Evolutionary conservation across 2,797 vertebrate species (phyloP).

Genomic region (Erethizon dorsatum): DNA sequence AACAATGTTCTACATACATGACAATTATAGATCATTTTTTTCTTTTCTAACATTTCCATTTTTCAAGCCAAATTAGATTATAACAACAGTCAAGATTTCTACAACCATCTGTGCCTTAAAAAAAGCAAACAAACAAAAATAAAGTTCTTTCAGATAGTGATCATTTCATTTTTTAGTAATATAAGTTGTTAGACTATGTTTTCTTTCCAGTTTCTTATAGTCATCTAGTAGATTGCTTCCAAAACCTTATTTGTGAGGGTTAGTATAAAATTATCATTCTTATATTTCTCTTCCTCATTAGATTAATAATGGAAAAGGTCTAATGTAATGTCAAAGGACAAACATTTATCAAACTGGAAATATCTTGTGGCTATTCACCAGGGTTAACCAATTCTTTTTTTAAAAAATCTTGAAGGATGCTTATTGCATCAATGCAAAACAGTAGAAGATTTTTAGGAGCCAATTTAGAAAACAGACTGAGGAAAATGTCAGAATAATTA

Average conservation of each 20-base stretch:
- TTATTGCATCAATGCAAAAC: conserved; percentile 33
- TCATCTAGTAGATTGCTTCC: not conserved
- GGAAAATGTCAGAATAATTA: not conserved
- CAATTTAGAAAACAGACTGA: not conserved
- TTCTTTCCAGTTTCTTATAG: not conserved
- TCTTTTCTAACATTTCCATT: not conserved
- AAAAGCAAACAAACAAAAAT: not conserved
- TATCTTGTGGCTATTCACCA: conserved; percentile 23
- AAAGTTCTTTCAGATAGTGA: not conserved
- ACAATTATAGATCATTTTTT: not conserved
- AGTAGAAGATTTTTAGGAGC: not conserved
- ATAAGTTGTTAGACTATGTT: not conserved
- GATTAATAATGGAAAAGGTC: conserved; percentile 78
- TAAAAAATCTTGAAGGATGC: not conserved
- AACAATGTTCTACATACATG: not conserved
- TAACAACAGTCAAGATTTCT: not conserved
- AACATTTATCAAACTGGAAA: conserved; percentile 70
- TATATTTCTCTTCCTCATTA: conserved; percentile 62
- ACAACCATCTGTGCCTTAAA: not conserved
- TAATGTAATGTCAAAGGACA: conserved; percentile 73
- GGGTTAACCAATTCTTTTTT: not conserved
- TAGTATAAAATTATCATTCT: conserved; percentile 70
- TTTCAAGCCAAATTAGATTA: not conserved
- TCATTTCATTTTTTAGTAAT: not conserved
- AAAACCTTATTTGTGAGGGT: conserved; percentile 35